Evolutionary conservation across 2,113 vertebrate genomes (phyloP).

Genomic region (Pangasianodon hypophthalmus): DNA sequence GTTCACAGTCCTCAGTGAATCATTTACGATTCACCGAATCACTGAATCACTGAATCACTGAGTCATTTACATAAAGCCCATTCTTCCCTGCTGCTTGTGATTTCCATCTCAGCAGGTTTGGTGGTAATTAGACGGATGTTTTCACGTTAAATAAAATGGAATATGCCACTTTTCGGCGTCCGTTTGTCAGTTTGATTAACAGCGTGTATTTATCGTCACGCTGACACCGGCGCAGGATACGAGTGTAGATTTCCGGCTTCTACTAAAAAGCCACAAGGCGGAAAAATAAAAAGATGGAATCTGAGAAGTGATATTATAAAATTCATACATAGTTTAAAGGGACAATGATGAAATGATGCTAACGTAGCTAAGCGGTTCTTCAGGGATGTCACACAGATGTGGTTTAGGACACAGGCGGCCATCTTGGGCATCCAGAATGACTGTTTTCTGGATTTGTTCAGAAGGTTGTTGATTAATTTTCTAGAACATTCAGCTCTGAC

Average conservation of each 20-base stretch:
- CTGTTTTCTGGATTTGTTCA: not conserved
- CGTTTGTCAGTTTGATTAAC: too few relatives aligned
- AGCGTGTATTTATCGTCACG: too few relatives aligned
- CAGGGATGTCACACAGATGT: not conserved
- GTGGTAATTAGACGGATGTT: too few relatives aligned
- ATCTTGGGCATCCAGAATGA: not conserved
- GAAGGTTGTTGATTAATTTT: too few relatives aligned
- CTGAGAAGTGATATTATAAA: too few relatives aligned
- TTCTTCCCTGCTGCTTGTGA: too few relatives aligned
- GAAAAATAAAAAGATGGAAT: not conserved
- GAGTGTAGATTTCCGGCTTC: not conserved
- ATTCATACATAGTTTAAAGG: too few relatives aligned
- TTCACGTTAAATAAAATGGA: too few relatives aligned
- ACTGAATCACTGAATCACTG: not conserved
- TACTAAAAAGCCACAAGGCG: not conserved
- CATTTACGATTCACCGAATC: not conserved
- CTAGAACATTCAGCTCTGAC: too few relatives aligned
- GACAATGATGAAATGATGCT: not conserved
- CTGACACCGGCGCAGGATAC: too few relatives aligned
- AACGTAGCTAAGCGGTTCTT: not conserved
- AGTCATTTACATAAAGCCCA: not conserved
- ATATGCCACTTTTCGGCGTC: too few relatives aligned
- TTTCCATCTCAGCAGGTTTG: too few relatives aligned
- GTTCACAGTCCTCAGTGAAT: not conserved
- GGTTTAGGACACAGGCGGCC: not conserved